A percentile compares a stretch with the other conserved stretches of the same genome.
Evolutionary conservation across 1,140 invertebrate genomes (phyloP).

Genomic region (Melanaphis sacchari): DNA sequence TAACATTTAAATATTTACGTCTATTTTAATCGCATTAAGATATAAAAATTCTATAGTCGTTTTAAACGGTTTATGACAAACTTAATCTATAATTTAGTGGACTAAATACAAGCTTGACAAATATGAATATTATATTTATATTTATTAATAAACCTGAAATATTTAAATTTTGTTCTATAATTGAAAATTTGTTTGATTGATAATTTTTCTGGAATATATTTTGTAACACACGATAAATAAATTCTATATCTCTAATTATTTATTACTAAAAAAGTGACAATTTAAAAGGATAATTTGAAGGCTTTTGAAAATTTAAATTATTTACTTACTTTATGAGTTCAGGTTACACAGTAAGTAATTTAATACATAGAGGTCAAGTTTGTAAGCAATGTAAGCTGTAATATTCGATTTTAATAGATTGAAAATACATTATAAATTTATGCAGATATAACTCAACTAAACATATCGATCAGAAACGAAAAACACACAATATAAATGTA

Average conservation of each 20-base stretch:
- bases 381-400: not conserved
- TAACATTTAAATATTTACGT: not conserved
- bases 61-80: not conserved
- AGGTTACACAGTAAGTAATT: not conserved
- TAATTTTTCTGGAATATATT: not conserved
- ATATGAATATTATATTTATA: not conserved
- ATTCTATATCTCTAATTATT: not conserved
- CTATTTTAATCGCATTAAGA: not conserved
- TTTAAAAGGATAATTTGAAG: not conserved
- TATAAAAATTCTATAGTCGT: not conserved
- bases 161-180: not conserved
- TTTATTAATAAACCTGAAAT: not conserved
- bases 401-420: not conserved
- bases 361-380: not conserved
- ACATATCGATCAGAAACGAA: not conserved
- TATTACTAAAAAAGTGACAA: not conserved
- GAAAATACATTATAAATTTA: not conserved
- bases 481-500: not conserved
- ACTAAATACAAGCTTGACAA: not conserved
- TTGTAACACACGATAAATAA: not conserved
- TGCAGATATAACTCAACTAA: not conserved
- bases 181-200: not conserved
- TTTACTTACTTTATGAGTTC: not conserved
- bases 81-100: not conserved
- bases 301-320: not conserved